Evolutionary conservation across 2,888 invertebrate genomes (phyloP).

Genomic region (Branchellion lobata): DNA sequence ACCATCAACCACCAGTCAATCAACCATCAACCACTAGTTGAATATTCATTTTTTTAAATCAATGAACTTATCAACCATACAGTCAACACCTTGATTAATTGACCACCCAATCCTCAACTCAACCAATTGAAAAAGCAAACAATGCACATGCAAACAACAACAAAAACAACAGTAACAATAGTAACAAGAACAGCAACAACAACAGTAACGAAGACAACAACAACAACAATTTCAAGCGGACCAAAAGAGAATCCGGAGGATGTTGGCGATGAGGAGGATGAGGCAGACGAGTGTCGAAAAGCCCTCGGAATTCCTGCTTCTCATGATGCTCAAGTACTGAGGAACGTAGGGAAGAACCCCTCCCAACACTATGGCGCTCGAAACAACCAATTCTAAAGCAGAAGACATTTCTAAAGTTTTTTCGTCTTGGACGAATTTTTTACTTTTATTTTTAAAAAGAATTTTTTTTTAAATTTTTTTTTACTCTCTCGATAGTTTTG

Average conservation of each 20-base stretch:
- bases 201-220: too few species aligned
- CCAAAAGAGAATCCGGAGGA: slow-evolving; percentile 95
- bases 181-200: too few species aligned
- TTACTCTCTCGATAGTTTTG: background rate
- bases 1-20: too few species aligned
- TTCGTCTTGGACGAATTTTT: slow-evolving; percentile 8
- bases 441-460: slow-evolving; percentile 3
- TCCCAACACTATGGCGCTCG: slow-evolving; percentile 83
- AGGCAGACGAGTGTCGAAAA: slow-evolving; percentile 96
- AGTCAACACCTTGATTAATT: too few species aligned
- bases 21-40: too few species aligned
- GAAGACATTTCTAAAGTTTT: background rate
- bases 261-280: slow-evolving; percentile 90
- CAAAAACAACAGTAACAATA: too few species aligned
- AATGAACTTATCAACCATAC: too few species aligned
- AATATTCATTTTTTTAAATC: too few species aligned
- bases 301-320: slow-evolving; percentile 88
- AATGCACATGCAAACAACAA: too few species aligned
- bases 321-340: slow-evolving; percentile 88
- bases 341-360: slow-evolving; percentile 94
- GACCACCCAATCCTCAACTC: too few species aligned
- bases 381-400: background rate
- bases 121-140: too few species aligned
- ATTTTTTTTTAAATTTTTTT: slow-evolving; percentile 14
- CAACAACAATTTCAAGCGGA: too few species aligned